A percentile compares a stretch with the other conserved stretches of the same genome.
phyloP scores from a whole-genome alignment of 2,888 invertebrate species.

The Biston betularia region DNA sequence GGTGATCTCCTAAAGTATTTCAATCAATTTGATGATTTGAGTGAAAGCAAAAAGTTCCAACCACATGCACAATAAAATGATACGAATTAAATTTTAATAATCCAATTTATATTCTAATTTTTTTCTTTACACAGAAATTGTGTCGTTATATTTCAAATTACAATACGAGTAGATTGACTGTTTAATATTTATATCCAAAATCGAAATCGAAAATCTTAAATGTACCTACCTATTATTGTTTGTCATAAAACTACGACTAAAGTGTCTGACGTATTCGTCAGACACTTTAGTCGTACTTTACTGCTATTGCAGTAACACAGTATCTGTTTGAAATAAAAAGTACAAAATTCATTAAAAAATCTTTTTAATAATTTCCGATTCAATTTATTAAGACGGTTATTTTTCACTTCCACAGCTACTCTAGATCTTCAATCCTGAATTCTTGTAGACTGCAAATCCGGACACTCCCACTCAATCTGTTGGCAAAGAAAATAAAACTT shows the following conservation, averaged over 20 bases:
- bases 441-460: background rate
- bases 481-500: conserved; percentile 29
- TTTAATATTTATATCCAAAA: background rate
- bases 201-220: no score
- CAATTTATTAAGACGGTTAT: no score
- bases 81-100: background rate
- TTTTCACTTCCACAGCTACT: background rate
- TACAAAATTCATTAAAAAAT: no score
- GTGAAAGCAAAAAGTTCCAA: background rate
- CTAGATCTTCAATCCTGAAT: background rate
- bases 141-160: background rate
- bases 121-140: background rate
- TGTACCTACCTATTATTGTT: no score
- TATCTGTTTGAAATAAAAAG: no score
- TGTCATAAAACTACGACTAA: no score
- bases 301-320: no score
- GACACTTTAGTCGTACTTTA: no score
- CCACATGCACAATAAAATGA: background rate
- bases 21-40: background rate
- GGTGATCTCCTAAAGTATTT: background rate
- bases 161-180: background rate
- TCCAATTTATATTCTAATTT: background rate
- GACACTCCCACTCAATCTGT: conserved; percentile 34
- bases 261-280: no score
- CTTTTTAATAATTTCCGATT: no score